phyloP scores from a whole-genome alignment of 2,113 vertebrate species.

The Odocoileus virginianus region DNA sequence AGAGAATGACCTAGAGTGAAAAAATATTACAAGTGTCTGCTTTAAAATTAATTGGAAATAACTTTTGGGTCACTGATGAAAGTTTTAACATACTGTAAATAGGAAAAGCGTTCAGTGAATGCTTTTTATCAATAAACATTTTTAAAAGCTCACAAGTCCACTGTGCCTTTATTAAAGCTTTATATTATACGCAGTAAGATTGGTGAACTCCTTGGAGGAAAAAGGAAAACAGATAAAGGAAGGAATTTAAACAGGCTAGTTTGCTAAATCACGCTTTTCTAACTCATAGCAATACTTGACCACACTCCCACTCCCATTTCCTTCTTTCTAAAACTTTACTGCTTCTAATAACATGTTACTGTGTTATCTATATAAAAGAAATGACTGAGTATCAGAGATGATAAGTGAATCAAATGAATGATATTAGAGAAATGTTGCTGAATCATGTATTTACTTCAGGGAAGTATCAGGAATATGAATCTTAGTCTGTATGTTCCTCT shows the following conservation, averaged over 20 bases:
- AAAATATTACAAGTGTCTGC: neutral
- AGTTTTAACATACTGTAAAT: neutral
- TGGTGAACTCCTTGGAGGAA: neutral
- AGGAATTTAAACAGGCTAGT: neutral
- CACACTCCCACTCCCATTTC: accelerated
- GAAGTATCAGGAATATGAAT: neutral
- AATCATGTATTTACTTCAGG: neutral
- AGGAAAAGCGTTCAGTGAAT: neutral
- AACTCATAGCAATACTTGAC: neutral
- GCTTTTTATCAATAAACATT: neutral
- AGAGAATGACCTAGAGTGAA: neutral
- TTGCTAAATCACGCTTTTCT: neutral
- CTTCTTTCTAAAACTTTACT: neutral
- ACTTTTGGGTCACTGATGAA: neutral
- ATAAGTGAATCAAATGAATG: neutral
- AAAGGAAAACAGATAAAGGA: neutral
- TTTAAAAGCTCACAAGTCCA: neutral
- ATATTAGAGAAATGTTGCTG: neutral
- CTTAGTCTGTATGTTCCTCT: neutral
- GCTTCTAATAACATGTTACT: neutral
- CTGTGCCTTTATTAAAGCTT: neutral
- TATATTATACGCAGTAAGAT: neutral
- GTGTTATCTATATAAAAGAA: neutral
- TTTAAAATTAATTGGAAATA: neutral
- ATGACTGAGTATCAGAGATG: neutral